A percentile compares a stretch with the other conserved stretches of the same genome.
phyloP scores from a whole-genome alignment of 2,113 vertebrate genomes.

The Elaphurus davidianus region DNA sequence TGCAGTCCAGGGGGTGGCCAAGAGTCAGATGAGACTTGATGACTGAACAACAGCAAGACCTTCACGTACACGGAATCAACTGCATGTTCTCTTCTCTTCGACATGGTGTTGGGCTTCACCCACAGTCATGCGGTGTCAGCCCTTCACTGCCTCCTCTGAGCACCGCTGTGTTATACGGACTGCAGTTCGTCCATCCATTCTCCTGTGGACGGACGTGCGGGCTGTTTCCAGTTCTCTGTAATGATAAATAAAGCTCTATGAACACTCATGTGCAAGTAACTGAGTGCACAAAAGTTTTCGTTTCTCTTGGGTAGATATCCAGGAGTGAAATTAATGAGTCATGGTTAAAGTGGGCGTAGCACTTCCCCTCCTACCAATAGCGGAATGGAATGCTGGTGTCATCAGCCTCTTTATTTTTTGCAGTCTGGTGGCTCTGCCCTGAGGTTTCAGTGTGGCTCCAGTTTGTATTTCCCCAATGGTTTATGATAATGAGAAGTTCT shows the following conservation, averaged over 20 bases:
- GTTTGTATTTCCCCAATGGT: neutral
- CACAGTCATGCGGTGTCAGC: fast-evolving
- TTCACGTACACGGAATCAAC: neutral
- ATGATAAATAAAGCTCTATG: neutral
- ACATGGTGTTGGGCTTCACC: fast-evolving
- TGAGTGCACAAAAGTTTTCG: neutral
- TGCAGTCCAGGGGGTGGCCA: neutral
- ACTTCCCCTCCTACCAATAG: fast-evolving
- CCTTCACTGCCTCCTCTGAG: neutral
- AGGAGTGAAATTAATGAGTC: neutral
- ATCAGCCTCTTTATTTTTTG: neutral
- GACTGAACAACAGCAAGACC: neutral
- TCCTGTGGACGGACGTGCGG: neutral
- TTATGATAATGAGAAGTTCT: neutral
- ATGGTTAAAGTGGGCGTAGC: no score
- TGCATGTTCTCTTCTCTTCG: fast-evolving
- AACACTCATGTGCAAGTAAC: neutral
- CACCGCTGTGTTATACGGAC: fast-evolving
- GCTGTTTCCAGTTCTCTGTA: neutral
- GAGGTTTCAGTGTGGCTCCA: neutral
- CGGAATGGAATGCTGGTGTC: fast-evolving
- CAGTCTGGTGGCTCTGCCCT: neutral
- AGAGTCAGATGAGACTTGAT: neutral
- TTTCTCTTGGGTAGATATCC: neutral
- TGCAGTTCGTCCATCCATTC: neutral